These are phyloP conservation scores for Erethizon dorsatum DNA, from an alignment of 2,797 vertebrate genomes.

Conservation along the genomic window DNA sequence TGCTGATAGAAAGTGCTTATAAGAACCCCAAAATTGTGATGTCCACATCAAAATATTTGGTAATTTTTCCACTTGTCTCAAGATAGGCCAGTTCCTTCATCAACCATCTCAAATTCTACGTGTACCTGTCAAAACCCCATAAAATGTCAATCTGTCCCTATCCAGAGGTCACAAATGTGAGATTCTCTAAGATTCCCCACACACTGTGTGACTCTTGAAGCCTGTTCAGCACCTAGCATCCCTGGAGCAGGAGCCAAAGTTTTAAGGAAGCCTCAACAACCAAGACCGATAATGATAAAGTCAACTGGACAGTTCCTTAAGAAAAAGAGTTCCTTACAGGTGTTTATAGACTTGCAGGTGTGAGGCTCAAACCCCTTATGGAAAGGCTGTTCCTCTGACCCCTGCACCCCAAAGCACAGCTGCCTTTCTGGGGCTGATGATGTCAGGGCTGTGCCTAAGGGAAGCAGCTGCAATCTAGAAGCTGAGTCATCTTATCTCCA, in stretches of 20 bases:
- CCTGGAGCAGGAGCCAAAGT: background rate
- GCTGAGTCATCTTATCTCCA: background rate
- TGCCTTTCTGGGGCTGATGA: background rate
- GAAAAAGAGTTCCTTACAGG: background rate
- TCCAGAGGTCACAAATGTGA: background rate
- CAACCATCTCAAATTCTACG: background rate
- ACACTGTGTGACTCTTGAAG: background rate
- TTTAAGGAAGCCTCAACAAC: background rate
- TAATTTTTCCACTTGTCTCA: background rate
- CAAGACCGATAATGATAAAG: background rate
- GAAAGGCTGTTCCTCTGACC: background rate
- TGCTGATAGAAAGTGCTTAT: background rate
- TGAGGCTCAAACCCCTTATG: background rate
- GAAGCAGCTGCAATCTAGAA: background rate
- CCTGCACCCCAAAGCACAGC: background rate
- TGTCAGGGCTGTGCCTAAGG: no score
- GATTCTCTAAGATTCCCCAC: background rate
- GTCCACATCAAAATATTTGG: background rate
- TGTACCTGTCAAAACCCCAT: background rate
- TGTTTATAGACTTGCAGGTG: no score
- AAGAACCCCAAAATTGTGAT: background rate
- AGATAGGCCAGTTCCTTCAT: background rate
- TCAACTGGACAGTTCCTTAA: background rate
- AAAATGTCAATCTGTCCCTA: background rate
- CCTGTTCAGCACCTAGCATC: background rate